Evolutionary conservation across 2,113 vertebrate species (phyloP).

Genomic region (Pterophyllum scalare): DNA sequence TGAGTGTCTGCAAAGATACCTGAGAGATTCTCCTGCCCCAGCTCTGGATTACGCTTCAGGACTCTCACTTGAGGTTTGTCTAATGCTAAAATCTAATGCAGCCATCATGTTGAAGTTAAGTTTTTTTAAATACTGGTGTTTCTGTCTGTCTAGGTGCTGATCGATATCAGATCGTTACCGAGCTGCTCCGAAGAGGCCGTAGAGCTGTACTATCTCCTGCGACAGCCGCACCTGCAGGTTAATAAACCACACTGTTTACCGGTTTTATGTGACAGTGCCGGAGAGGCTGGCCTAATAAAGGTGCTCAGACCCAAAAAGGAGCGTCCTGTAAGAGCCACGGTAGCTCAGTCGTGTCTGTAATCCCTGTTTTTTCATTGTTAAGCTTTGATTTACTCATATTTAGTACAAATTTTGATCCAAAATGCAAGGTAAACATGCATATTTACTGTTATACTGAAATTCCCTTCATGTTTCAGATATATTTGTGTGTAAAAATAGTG

Average conservation of each 20-base stretch:
- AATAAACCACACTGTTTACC: not conserved
- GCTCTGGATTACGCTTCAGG: constrained; percentile 78
- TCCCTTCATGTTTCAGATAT: not conserved
- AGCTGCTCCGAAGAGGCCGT: constrained; percentile 83
- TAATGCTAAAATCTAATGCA: not conserved
- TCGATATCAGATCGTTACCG: constrained; percentile 69
- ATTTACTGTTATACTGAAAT: not conserved
- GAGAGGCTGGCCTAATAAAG: not conserved
- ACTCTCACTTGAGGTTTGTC: constrained; percentile 85
- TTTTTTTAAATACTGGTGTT: not conserved
- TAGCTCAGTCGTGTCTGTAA: not conserved
- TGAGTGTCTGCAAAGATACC: constrained; percentile 87
- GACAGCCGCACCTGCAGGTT: constrained; percentile 88
- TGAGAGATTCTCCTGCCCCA: constrained; percentile 79
- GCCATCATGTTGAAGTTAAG: not conserved
- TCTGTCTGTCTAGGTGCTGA: constrained; percentile 63
- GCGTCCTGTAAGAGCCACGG: not conserved
- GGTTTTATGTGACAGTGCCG: not conserved
- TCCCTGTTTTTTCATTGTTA: not conserved
- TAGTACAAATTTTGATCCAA: not conserved
- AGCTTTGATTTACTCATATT: not conserved
- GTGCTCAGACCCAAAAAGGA: too few relatives aligned
- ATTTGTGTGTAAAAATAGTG: not conserved
- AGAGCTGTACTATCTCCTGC: constrained; percentile 87
- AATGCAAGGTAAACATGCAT: not conserved